Evolutionary conservation across 2,888 invertebrate genomes (phyloP).

Genomic region (Megastigmus dorsalis): DNA sequence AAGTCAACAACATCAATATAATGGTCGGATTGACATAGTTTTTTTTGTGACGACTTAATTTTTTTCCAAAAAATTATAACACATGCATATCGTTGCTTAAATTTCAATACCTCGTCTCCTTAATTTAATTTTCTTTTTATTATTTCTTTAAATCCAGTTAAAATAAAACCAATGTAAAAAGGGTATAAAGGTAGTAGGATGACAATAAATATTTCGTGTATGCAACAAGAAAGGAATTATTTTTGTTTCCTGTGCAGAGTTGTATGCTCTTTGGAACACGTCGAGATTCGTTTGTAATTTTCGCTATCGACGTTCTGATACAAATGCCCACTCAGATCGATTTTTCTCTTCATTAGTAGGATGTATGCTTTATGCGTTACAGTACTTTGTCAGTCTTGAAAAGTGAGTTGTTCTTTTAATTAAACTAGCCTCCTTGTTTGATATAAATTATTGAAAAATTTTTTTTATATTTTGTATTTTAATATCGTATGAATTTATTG

Average conservation of each 20-base stretch:
- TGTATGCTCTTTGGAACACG: slow-evolving; percentile 3
- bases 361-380: slow-evolving; percentile 37
- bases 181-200: no score
- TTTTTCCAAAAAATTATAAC: no score
- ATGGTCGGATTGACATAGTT: no score
- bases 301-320: not conserved
- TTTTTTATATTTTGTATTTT: not conserved
- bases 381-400: slow-evolving; percentile 66
- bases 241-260: not conserved
- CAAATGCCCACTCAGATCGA: not conserved
- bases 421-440: not conserved
- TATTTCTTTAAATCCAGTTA: no score
- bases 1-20: no score
- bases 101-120: no score
- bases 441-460: slow-evolving; percentile 18
- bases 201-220: slow-evolving; percentile 4
- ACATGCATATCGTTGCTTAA: no score
- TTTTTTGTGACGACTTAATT: no score
- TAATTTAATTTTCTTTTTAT: no score
- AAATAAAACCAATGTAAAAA: no score
- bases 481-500: not conserved
- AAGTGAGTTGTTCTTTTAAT: slow-evolving; percentile 54
- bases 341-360: slow-evolving; percentile 6
- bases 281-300: slow-evolving; percentile 8
- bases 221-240: not conserved